Base-by-base conservation (phyloP, 2,888 invertebrate genomes). In the Dendrolimus houi region DNA sequence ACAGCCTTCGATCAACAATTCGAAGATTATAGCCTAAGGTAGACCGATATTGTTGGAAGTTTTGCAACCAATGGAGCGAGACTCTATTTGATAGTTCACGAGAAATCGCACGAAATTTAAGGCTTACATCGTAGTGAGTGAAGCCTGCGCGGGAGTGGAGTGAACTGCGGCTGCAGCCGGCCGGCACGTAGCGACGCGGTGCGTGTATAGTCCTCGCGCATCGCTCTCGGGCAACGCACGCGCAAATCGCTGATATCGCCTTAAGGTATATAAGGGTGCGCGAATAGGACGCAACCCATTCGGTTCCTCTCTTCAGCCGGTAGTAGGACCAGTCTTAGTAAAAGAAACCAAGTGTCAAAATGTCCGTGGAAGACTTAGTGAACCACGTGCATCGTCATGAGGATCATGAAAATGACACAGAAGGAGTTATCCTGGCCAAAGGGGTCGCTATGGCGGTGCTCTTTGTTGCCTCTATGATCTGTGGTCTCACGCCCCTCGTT, bases 391-490 rank as follows among this genome's bases (percentile, higher is more conserved):
- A 75, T 52, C 62, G 66, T 9, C 68, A 77, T 52, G 67, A 59
- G 10, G 69, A 70, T 52, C 68, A 71, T 14, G 69, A 71, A 1
- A 77, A 79, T 17, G 85, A 88, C 7, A 79, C 79, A 0, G 82
- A 91, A 0, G 87, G 85, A 7, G 89, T 94, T 9, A 75, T 95
- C 17, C 68, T 93, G 47, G 96, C 96, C 13, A 97, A 97, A 83
- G 92, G 93, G 17, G 93, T 95, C 7, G 94, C 97, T 1, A 96
- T 97, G 94, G 85, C 92, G 53, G 94, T 95, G 41, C 92, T 98
- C 13, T 95, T 96, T 72, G 78, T 91, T 58, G 94, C 95, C 17
- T 96, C 97, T 53, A 92, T 95, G 73, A 74, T 94, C 14, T 93
- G 96, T 69, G 97, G 97, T 54, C 83, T 94, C 8, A 74, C 94